Conservation (phyloP, 2,888 invertebrate genomes). For the Buathra laborator region DNA sequence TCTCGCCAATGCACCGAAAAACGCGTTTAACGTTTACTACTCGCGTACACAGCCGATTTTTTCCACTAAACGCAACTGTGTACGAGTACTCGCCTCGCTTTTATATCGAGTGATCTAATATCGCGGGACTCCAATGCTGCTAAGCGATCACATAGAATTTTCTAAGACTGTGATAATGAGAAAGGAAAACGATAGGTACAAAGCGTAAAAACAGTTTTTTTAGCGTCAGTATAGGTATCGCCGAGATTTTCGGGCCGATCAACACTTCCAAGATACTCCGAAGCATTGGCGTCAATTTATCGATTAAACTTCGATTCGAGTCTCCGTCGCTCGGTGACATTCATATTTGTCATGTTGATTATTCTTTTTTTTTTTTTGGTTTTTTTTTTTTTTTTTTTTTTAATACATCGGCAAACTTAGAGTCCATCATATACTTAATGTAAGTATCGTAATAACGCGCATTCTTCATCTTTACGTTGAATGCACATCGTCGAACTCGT, state of each 20-base stretch:
- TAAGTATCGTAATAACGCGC: conserved; percentile 50
- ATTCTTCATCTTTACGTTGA: conserved; percentile 26
- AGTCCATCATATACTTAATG: conserved; percentile 51
- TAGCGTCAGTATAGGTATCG: conserved; percentile 49
- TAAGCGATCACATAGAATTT: conserved; percentile 73
- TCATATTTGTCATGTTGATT: conserved; percentile 35
- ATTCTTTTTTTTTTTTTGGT: conserved; percentile 28
- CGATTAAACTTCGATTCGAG: conserved; percentile 3
- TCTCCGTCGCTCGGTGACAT: conserved; percentile 16
- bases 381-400: conserved; percentile 40
- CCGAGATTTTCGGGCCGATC: conserved; percentile 14
- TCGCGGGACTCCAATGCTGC: conserved; percentile 65
- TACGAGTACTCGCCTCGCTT: conserved; percentile 61
- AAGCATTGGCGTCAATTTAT: conserved; percentile 19
- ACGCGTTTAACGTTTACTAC: conserved; percentile 42
- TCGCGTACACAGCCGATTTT: conserved; percentile 39
- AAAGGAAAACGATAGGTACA: conserved; percentile 69
- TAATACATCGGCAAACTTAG: conserved; percentile 29
- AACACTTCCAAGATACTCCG: background rate
- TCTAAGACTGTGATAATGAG: conserved; percentile 78
- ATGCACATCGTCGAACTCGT: conserved; percentile 46
- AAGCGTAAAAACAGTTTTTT: conserved; percentile 50
- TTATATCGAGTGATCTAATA: conserved; percentile 72
- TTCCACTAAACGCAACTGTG: conserved; percentile 39
- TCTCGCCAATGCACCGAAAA: conserved; percentile 14